A percentile compares a stretch with the other conserved stretches of the same genome.
Conservation (phyloP, 2,113 vertebrate species). For the Scomber scombrus region DNA sequence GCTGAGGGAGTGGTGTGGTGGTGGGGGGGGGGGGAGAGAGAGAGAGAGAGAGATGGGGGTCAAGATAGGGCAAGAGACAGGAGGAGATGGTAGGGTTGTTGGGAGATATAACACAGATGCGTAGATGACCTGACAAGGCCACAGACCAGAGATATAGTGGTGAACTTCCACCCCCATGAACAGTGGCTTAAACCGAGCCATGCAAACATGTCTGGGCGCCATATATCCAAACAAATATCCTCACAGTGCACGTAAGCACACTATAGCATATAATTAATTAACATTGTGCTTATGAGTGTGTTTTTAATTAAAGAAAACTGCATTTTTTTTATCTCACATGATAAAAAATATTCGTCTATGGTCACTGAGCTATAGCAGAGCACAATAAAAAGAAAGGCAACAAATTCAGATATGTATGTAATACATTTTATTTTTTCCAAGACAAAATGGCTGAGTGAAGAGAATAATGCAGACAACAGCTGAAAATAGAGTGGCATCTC, state of each 20-base stretch:
- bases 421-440: slow-evolving; percentile 84
- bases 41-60: background rate
- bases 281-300: background rate
- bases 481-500: slow-evolving; percentile 93
- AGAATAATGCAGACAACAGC: slow-evolving; percentile 98
- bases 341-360: too few species aligned
- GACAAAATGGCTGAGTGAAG: slow-evolving; percentile 99
- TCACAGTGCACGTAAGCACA: background rate
- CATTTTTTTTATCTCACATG: too few species aligned
- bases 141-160: slow-evolving; percentile 27
- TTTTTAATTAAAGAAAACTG: background rate
- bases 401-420: slow-evolving; percentile 75
- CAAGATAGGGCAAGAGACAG: background rate
- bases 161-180: slow-evolving; percentile 51
- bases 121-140: slow-evolving; percentile 66
- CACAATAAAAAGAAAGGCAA: slow-evolving; percentile 34
- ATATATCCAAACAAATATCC: slow-evolving; percentile 12
- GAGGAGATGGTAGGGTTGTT: slow-evolving; percentile 32
- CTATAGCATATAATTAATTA: background rate
- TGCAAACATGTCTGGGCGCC: slow-evolving; percentile 58
- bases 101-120: slow-evolving; percentile 70
- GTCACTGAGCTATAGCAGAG: background rate
- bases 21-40: background rate
- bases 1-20: background rate
- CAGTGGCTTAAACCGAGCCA: slow-evolving; percentile 7